Evolutionary conservation across 2,797 vertebrate species (phyloP), one percentile per base, ranked within the genome.

Genomic region (Cossypha heuglini): DNA sequence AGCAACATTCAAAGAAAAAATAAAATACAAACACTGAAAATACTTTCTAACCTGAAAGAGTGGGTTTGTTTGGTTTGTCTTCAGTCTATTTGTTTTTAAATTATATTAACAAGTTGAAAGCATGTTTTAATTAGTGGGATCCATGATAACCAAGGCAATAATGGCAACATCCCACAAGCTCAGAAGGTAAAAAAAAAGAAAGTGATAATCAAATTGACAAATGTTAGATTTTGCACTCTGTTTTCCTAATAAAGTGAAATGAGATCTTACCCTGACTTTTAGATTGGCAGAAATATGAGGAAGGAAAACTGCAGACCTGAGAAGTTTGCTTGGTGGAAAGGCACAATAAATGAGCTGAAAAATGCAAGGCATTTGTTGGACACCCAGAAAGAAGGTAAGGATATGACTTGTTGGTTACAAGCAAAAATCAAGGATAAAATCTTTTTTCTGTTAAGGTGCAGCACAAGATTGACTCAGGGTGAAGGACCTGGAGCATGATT

Each of bases 1-100:
- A 83, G 45, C 46, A 66, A 71, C 78, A 96, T 81, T 94, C 73
- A 95, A 92, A 95, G 74, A 85, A 91, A 91, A 96, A 96, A 61
- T 28, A 24, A 55, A 93, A 72, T 6, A 67, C 69, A 82, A 90
- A 55, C 43, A 92, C 25, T 57, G 85, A 80, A 95, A 97, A 92
- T 62, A 62, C 91, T 94, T 66, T 93, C 58, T 55, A 42, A 81
- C 79, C 69, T 62, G 37, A 88, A 88, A 90, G 15, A 15, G 5
- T 25, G 35, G 4, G 13, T 55, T 77, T 42, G 22, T n/a, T 90
- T 68, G 7, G 9, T 40, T 94, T 77, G 15, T 74, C 25, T 76
- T 87, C 68, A 63, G 28, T 51, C 67, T 84, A 49, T 22, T 84
- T 64, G 20, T 5, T 48, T 78, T 71, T 11, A 52, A 54, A 55